phyloP scores from a whole-genome alignment of 2,888 invertebrate species.

The Metallyticus violacea region DNA sequence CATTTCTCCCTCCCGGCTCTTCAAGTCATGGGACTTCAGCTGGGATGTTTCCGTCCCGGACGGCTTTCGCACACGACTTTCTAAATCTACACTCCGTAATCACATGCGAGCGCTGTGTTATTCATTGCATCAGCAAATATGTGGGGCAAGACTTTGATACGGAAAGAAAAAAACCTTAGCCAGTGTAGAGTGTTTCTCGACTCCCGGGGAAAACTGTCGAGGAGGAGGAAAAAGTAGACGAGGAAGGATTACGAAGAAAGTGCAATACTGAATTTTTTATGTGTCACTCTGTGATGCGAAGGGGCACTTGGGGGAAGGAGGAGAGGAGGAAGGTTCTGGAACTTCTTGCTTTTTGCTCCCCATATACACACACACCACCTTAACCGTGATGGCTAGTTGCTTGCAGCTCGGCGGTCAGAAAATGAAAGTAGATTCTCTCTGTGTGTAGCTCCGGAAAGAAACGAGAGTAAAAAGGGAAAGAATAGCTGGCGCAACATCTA shows the following conservation, averaged over 20 bases:
- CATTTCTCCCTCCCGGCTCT: no score
- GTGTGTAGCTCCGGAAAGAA: neutral
- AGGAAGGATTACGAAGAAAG: neutral
- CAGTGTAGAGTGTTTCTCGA: no score
- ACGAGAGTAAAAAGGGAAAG: neutral
- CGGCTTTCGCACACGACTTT: no score
- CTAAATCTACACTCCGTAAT: neutral
- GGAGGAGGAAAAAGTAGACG: neutral
- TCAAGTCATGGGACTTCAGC: no score
- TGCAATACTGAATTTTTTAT: constrained; percentile 3
- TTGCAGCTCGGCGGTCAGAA: neutral
- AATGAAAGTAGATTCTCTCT: neutral
- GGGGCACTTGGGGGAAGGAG: neutral
- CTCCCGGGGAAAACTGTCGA: neutral
- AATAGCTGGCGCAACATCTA: neutral
- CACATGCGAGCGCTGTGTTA: neutral
- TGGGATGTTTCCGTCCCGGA: no score
- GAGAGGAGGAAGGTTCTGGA: neutral
- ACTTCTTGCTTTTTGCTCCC: neutral
- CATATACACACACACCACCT: neutral
- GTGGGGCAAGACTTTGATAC: neutral
- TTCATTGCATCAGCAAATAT: neutral
- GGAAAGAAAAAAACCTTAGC: neutral
- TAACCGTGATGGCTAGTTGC: neutral
- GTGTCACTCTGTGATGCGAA: neutral